Evolutionary conservation across 2,797 vertebrate species (phyloP), one percentile per base, ranked within the genome.

Genomic region (Centropyge bicolor): DNA sequence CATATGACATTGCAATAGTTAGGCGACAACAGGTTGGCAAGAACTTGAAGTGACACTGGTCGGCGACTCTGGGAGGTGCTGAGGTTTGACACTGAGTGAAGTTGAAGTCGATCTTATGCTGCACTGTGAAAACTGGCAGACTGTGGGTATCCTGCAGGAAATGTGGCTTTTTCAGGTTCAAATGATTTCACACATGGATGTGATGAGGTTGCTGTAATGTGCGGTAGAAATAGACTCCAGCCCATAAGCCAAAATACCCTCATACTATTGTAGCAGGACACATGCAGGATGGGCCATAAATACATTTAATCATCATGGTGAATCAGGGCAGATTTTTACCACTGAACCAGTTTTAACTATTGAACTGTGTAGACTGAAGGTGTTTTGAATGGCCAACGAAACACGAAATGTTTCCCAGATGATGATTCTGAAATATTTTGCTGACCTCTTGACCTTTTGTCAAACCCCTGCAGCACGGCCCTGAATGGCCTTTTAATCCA

Each of bases 11-110:
- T 74, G 72, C 31, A 14, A 85, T 81, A 57, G 76, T 76, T 64
- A 60, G 69, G 70, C 20, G 60, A 89, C 88, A 87, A 90, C 88
- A 86, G 86, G 86, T 86, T 85, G 83, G 82, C 73, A 38, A 57
- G 40, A 64, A 51, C 56, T 74, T 62, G 52, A 20, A 57, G 57
- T 76, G 83, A 74, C 84, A 78, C 72, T 65, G 75, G 79, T 60
- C 35, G 3, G 66, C 22, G 57, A 78, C 24, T 80, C 38, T 20
- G 55, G 45, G 75, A 77, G 78, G 72, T 78, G 70, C 56, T 74
- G 75, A 78, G 72, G 81, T 88, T 82, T 87, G 88, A 88, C 86
- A 79, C 48, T 65, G 70, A 68, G 75, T 57, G 67, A 52, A 78
- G 51, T 20, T 73, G 66, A 91, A 85, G 65, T 76, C n/a, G 59